Conservation (phyloP, 2,888 invertebrate genomes). For the Agrochola circellaris region DNA sequence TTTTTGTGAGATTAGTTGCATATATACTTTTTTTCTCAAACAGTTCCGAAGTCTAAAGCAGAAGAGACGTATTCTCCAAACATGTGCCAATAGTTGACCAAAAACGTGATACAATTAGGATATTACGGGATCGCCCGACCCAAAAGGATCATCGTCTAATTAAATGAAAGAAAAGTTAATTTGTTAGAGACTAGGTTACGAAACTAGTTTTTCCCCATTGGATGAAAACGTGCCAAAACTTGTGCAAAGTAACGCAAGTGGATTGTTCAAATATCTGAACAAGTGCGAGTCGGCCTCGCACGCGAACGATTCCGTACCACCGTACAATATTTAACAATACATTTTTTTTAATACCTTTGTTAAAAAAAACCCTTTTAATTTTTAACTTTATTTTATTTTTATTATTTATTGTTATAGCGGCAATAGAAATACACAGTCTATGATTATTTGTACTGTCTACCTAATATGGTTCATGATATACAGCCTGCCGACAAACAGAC, state of each 20-base stretch:
- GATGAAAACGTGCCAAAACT: slow-evolving; percentile 49
- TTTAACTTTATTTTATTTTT: no score
- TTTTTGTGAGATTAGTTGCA: neutral
- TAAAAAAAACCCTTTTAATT: no score
- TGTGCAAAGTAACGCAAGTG: slow-evolving; percentile 24
- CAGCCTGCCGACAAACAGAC: no score
- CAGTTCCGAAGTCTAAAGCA: neutral
- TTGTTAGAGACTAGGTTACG: slow-evolving; percentile 22
- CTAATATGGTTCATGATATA: no score
- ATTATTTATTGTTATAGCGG: no score
- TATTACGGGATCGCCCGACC: slow-evolving; percentile 28
- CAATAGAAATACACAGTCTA: no score
- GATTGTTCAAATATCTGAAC: slow-evolving; percentile 18
- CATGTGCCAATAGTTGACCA: slow-evolving; percentile 14
- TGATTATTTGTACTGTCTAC: no score
- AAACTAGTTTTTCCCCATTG: slow-evolving; percentile 47
- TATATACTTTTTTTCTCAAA: neutral
- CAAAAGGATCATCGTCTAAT: slow-evolving; percentile 45
- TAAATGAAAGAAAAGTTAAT: slow-evolving; percentile 51
- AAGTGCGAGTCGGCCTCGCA: no score
- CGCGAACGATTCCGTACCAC: no score
- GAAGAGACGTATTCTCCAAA: neutral
- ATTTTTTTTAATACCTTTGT: no score
- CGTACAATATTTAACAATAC: no score
- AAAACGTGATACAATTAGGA: slow-evolving; percentile 41